Conservation (phyloP, 1,140 invertebrate species). For the Chionoecetes opilio region DNA sequence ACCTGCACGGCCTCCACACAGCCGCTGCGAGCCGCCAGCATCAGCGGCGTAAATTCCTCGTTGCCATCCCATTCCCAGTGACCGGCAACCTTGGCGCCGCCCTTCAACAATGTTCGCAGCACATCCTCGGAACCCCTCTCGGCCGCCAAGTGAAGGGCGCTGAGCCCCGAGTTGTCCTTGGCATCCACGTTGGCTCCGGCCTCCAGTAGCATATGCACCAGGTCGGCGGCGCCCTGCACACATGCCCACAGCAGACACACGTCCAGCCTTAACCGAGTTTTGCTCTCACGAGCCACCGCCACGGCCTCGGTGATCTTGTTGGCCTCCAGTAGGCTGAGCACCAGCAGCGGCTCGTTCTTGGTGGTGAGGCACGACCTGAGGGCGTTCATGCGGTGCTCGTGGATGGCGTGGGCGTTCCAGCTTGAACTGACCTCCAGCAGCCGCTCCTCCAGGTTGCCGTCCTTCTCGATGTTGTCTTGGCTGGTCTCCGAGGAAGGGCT, state of each 20-base stretch:
- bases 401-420: constrained; percentile 53
- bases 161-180: constrained; percentile 76
- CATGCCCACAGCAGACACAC: constrained; percentile 80
- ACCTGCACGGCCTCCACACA: constrained; percentile 87
- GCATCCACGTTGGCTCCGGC: constrained; percentile 75
- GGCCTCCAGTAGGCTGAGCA: constrained; percentile 71
- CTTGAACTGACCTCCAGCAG: constrained; percentile 56
- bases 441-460: constrained; percentile 43
- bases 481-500: constrained; percentile 69
- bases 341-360: constrained; percentile 69
- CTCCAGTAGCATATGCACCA: constrained; percentile 57
- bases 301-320: constrained; percentile 68
- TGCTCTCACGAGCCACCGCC: constrained; percentile 50
- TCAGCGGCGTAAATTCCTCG: constrained; percentile 89
- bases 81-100: constrained; percentile 87
- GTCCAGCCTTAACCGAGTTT: constrained; percentile 68
- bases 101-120: constrained; percentile 87
- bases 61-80: constrained; percentile 86
- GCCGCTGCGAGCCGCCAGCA: constrained; percentile 90
- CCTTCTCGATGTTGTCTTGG: constrained; percentile 56
- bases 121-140: constrained; percentile 88
- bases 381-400: constrained; percentile 69
- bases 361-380: constrained; percentile 68
- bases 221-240: constrained; percentile 72
- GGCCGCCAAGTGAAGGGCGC: constrained; percentile 83